Percentiles rank a stretch among this genome's conserved stretches.
Evolutionary conservation across 2,888 invertebrate species (phyloP).

Genomic region (Drosophila ustulata): DNA sequence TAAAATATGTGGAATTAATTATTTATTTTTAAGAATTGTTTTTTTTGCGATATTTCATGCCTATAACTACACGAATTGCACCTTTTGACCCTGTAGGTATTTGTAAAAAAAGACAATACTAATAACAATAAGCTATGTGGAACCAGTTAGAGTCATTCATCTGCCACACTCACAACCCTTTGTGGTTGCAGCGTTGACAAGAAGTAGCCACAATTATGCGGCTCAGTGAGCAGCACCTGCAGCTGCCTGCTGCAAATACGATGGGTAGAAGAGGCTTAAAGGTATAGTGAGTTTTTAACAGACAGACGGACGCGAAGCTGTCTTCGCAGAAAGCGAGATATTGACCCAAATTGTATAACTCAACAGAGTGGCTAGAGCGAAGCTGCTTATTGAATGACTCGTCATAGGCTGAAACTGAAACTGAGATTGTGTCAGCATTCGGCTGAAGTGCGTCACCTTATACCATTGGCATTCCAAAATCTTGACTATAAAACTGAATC

Average conservation of each 20-base stretch:
- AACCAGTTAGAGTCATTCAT: background rate
- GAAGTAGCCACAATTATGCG: slow-evolving; percentile 50
- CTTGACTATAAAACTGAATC: background rate
- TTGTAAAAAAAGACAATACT: background rate
- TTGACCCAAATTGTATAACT: slow-evolving; percentile 23
- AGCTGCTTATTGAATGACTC: slow-evolving; percentile 32
- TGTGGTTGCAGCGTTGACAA: slow-evolving; percentile 32
- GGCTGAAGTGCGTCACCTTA: slow-evolving; percentile 28
- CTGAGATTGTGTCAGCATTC: slow-evolving; percentile 51
- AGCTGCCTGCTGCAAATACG: background rate
- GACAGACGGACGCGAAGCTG: slow-evolving; percentile 9
- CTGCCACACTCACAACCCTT: slow-evolving; percentile 11
- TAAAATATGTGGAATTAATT: no score
- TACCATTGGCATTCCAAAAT: slow-evolving; percentile 20
- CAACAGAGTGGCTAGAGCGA: background rate
- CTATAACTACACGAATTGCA: background rate
- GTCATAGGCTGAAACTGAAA: slow-evolving; percentile 5
- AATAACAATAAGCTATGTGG: background rate
- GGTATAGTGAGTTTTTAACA: background rate
- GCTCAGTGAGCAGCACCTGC: slow-evolving; percentile 51
- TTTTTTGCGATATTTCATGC: no score
- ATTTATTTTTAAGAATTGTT: no score
- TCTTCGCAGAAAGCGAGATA: slow-evolving; percentile 3
- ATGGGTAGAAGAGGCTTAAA: background rate
- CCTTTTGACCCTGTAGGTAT: background rate